Percentiles rank a stretch among this genome's conserved stretches.
phyloP scores from a whole-genome alignment of 2,113 vertebrate genomes.

The Lagenorhynchus albirostris region DNA sequence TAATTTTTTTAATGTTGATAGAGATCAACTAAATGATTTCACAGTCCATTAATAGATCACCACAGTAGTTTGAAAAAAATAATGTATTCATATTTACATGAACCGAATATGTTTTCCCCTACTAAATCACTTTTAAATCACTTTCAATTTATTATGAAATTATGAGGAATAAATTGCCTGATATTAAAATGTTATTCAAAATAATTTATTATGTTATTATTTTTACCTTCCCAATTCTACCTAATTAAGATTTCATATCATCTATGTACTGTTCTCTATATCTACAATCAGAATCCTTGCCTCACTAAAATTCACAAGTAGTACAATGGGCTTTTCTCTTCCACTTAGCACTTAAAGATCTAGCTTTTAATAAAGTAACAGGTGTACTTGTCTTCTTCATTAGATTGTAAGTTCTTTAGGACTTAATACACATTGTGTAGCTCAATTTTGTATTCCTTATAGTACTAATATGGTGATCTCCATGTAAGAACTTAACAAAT shows the following conservation, averaged over 20 bases:
- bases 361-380: neutral
- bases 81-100: neutral
- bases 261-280: neutral
- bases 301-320: neutral
- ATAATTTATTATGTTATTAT: neutral
- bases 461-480: neutral
- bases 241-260: neutral
- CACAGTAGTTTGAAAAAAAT: slow-evolving; percentile 9
- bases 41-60: neutral
- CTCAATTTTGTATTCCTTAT: neutral
- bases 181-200: neutral
- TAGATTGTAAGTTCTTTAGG: neutral
- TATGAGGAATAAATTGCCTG: neutral
- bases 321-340: neutral
- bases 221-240: neutral
- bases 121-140: slow-evolving; percentile 24
- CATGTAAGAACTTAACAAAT: neutral
- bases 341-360: neutral
- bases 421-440: neutral
- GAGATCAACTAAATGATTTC: neutral
- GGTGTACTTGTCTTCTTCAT: neutral
- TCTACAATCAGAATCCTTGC: neutral
- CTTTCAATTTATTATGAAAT: slow-evolving; percentile 7
- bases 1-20: neutral
- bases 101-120: neutral